Base-by-base conservation (phyloP, 2,797 vertebrate species). In the Oreochromis grahami region DNA sequence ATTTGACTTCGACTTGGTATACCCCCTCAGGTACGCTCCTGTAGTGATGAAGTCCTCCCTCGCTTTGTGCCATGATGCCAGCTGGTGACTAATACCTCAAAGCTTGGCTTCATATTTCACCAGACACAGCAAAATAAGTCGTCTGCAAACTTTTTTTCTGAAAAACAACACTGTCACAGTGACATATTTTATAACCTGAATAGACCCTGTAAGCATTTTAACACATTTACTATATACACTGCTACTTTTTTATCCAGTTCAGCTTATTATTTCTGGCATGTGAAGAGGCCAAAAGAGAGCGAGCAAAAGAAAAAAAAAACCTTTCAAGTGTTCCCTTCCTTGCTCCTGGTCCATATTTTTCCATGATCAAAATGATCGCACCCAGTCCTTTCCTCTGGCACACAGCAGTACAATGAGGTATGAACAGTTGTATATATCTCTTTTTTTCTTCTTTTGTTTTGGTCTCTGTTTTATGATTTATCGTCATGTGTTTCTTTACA, bases 361-460 rank as follows among this genome's bases (percentile, higher is more conserved):
- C 76, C 80, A 53, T 38, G 83, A 87, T 86, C 81, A 68, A 90
- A 50, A 74, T 12, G 45, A 74, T 74, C 26, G 11, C 43, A 51
- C 26, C 77, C 84, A 63, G 81, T 7, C 70, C 72, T 68, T 41
- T 52, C 83, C 53, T 87, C 88, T 79, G 89, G 88, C 87, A 19
- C 70, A 74, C 19, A 74, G 70, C 77, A 86, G 82, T 81, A 86
- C 84, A 74, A 87, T 92, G 90, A 93, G 91, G 91, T 93, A 92
- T 91, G 63, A 93, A 87, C 6, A 88, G 91, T 93, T 91, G 70
- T 88, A 82, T 83, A 78, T 53, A 87, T 85, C 45, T 84, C 86
- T 53, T 76, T 53, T 53, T 36, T 55, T 77, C 15, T 86, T 76
- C 41, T 80, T 88, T 5, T 77, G 19, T 63, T 55, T 77, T 55